A percentile compares a stretch with the other conserved stretches of the same genome.
phyloP scores from a whole-genome alignment of 2,797 vertebrate species.

The Trachurus trachurus region DNA sequence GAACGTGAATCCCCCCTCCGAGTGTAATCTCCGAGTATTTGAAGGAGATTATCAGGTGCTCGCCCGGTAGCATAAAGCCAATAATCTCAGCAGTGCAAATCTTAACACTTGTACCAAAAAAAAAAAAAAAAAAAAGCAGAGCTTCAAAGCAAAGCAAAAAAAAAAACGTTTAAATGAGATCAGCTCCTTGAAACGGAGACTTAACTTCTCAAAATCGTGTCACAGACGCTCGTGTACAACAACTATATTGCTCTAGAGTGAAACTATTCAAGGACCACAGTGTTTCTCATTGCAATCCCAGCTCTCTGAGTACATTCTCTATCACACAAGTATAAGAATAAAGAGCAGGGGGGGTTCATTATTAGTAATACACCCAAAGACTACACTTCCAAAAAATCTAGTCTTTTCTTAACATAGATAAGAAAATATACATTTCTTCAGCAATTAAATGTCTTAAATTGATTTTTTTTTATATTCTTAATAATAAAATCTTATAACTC shows the following conservation, averaged over 20 bases:
- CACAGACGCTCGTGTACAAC: slow-evolving; percentile 57
- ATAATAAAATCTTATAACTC: slow-evolving; percentile 81
- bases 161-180: slow-evolving; percentile 55
- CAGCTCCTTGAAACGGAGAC: slow-evolving; percentile 62
- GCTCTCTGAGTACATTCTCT: slow-evolving; percentile 81
- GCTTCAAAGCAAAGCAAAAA: slow-evolving; percentile 59
- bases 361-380: slow-evolving; percentile 74
- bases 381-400: slow-evolving; percentile 76
- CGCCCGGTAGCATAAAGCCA: slow-evolving; percentile 57
- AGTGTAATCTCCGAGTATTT: slow-evolving; percentile 64
- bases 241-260: slow-evolving; percentile 83
- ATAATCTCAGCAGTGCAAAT: slow-evolving; percentile 68
- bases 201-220: slow-evolving; percentile 58
- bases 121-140: slow-evolving; percentile 41
- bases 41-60: slow-evolving; percentile 63
- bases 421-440: slow-evolving; percentile 85
- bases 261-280: slow-evolving; percentile 83
- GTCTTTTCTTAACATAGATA: slow-evolving; percentile 76
- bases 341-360: slow-evolving; percentile 70
- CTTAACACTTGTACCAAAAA: slow-evolving; percentile 65
- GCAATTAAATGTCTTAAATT: slow-evolving; percentile 70
- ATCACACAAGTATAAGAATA: slow-evolving; percentile 82
- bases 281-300: slow-evolving; percentile 81
- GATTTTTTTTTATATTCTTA: slow-evolving; percentile 66
- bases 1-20: slow-evolving; percentile 41